Conservation (phyloP, 2,888 invertebrate species). For the Megalurothrips usitatus region DNA sequence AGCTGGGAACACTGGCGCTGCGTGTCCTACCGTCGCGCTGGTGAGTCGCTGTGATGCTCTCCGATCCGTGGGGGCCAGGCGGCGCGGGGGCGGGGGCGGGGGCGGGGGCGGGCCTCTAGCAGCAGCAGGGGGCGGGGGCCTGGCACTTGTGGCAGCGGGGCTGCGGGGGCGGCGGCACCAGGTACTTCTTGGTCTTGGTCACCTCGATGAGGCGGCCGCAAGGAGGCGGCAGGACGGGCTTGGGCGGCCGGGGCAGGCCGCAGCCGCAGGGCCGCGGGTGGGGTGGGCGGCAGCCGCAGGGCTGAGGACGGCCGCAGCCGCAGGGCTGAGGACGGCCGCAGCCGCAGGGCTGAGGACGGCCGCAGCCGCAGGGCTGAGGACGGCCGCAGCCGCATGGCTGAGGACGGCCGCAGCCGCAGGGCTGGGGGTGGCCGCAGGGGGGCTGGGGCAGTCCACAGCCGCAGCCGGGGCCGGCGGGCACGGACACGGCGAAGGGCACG, state of each 20-base stretch:
- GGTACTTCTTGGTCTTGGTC: neutral
- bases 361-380: neutral
- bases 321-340: neutral
- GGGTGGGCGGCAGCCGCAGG: neutral
- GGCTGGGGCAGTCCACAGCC: neutral
- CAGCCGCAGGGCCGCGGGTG: neutral
- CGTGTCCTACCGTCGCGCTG: neutral
- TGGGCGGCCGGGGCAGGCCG: neutral
- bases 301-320: neutral
- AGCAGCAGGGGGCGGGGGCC: slow-evolving; percentile 9
- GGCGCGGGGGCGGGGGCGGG: neutral
- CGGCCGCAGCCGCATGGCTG: neutral
- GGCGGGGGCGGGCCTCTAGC: neutral
- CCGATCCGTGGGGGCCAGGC: neutral
- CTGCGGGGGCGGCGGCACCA: neutral
- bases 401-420: neutral
- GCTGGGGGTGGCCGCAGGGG: neutral
- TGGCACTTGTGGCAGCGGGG: slow-evolving; percentile 5
- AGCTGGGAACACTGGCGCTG: too few species aligned
- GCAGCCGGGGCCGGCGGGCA: neutral
- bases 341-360: neutral
- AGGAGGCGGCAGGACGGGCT: neutral
- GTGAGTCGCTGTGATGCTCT: neutral
- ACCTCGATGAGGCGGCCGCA: slow-evolving; percentile 23
- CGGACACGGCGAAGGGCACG: neutral